Base-by-base conservation (phyloP, 2,888 invertebrate genomes). In the Orthonychiurus folsomi region DNA sequence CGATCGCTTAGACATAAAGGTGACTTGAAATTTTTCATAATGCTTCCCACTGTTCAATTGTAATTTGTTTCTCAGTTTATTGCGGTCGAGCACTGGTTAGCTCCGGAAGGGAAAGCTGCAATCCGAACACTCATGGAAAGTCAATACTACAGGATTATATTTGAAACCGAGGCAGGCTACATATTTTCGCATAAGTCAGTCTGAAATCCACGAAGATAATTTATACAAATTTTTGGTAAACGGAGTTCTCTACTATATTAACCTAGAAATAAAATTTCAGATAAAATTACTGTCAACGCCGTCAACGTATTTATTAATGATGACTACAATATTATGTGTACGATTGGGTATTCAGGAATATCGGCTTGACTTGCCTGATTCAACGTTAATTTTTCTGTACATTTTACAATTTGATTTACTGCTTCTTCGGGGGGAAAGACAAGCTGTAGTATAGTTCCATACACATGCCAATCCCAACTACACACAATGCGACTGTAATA, bases 381-480 rank as follows among this genome's bases (percentile, higher is more conserved):
- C n/a, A n/a, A n/a, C n/a, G n/a, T n/a, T n/a, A n/a, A n/a, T n/a
- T n/a, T n/a, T n/a, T n/a, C n/a, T n/a, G n/a, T n/a, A n/a, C n/a
- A n/a, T n/a, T n/a, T n/a, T n/a, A n/a, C n/a, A n/a, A n/a, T n/a
- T n/a, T n/a, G n/a, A n/a, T n/a, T n/a, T n/a, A n/a, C n/a, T n/a
- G n/a, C n/a, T n/a, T n/a, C 37, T 67, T 67, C 58, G 65, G 65
- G 18, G 69, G 69, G 50, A 67, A 65, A 21, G 62, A 53, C n/a
- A 60, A 50, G 47, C 53, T 27, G 58, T 68, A 68, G 59, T 58
- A 61, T 50, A 65, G 66, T 23, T 63, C 56, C 15, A 56, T 23
- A 28, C 47, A 53, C 24, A 58, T 62, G 26, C 37, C 53, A 0
- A 68, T 2, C 15, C 67, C 66, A 28, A 61, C 55, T 1, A n/a